Percentiles rank a stretch among this genome's conserved stretches.
Conservation (phyloP, 2,888 invertebrate species). For the Hirtodrosophila cameraria region DNA sequence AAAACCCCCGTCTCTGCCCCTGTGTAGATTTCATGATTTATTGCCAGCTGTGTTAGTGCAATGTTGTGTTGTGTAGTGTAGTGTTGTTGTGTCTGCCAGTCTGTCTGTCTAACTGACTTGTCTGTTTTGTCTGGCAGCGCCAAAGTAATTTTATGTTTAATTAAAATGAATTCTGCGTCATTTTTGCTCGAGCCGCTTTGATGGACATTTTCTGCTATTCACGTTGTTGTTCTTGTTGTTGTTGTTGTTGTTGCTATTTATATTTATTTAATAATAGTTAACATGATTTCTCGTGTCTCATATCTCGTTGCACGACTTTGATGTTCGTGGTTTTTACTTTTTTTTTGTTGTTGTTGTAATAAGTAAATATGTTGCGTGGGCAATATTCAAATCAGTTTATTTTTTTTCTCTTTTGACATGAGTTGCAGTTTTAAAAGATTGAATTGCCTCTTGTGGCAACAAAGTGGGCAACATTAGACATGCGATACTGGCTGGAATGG, state of each 20-base stretch:
- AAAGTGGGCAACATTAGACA: constrained; percentile 36
- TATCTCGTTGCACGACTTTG: constrained; percentile 69
- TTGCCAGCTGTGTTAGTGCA: constrained; percentile 44
- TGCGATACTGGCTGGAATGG: constrained; percentile 33
- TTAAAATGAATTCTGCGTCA: constrained; percentile 77
- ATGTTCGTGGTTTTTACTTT: constrained; percentile 47
- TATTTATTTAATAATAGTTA: constrained; percentile 78
- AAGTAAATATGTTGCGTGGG: constrained; percentile 67
- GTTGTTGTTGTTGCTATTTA: constrained; percentile 52
- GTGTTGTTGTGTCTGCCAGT: constrained; percentile 30
- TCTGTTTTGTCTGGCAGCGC: constrained; percentile 52
- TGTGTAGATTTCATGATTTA: constrained; percentile 78
- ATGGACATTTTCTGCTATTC: constrained; percentile 77
- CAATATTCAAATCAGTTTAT: constrained; percentile 66
- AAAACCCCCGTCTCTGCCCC: constrained; percentile 51
- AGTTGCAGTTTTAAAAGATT: constrained; percentile 43
- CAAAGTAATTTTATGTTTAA: constrained; percentile 79
- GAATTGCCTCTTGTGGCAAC: constrained; percentile 35
- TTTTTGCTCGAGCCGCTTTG: constrained; percentile 63
- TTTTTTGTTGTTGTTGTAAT: constrained; percentile 20
- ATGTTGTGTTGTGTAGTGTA: constrained; percentile 20
- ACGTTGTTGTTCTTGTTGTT: constrained; percentile 36
- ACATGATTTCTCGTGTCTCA: constrained; percentile 64
- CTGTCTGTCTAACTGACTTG: constrained; percentile 12
- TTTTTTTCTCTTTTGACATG: constrained; percentile 30